Evolutionary conservation across 2,888 invertebrate genomes (phyloP), one percentile per base, ranked within the genome.

Genomic region (Eupithecia subfuscata): DNA sequence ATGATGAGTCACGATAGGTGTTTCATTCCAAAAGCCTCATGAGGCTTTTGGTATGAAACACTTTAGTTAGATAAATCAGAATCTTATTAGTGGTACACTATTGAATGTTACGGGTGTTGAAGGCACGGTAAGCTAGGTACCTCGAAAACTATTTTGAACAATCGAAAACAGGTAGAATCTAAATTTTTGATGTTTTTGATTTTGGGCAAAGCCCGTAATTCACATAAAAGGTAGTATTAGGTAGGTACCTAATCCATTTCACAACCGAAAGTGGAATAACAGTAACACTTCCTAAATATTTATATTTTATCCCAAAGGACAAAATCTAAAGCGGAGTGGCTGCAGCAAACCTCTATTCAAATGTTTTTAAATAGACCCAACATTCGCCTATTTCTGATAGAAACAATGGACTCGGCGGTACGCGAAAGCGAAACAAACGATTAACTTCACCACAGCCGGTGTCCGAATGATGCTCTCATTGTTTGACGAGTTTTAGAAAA

Each of bases 301-400:
- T 37, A 37, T 12, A 43, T 43, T 43, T 43, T 43, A 43, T 43
- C 16, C 18, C 45, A 45, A 45, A 45, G 18, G 45, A 60, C 8
- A 25, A 60, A 60, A 60, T 0, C 63, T 14, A 7, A 14, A 25
- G 30, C 1, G 45, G 5, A 45, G 16, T 16, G 25, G 60, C 16
- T 14, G 63, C 25, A 25, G 14, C 16, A 16, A 34, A 63, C 4
- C 63, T 63, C 16, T 34, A 18, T 63, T 63, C 18, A 63, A 30
- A 30, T 30, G 14, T 8, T 16, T 63, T 34, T 4, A 11, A 64
- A 30, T 16, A 63, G 8, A 30, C 14, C 16, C 30, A 30, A 77
- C 77, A 78, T 72, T 70, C 64, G 69, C 71, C 71, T 71, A 75
- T 69, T 74, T 64, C 77, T 52, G 40, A 48, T 40, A 60, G 64